These are phyloP conservation scores for Dasysyrphus albostriatus DNA, from an alignment of 2,888 invertebrate genomes.

Conservation along the genomic window DNA sequence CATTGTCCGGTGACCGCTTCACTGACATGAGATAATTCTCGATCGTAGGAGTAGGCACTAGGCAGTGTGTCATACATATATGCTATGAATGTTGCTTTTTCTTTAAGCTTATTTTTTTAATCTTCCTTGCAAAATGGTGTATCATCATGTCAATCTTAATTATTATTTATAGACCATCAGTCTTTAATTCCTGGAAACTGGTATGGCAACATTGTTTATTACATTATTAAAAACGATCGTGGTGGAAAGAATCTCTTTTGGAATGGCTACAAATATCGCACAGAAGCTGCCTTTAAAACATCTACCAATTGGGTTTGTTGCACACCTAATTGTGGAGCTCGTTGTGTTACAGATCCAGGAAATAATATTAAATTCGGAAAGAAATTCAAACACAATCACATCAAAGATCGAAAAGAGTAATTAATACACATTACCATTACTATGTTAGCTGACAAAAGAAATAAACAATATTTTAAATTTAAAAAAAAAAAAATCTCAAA, in stretches of 20 bases:
- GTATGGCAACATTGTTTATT: slow-evolving; percentile 74
- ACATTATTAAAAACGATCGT: slow-evolving; percentile 74
- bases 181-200: slow-evolving; percentile 76
- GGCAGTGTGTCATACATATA: neutral
- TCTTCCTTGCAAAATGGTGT: neutral
- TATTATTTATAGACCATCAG: slow-evolving; percentile 47
- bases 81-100: neutral
- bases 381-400: slow-evolving; percentile 77
- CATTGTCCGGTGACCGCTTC: too few relatives aligned
- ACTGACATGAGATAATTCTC: too few relatives aligned
- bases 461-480: neutral
- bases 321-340: slow-evolving; percentile 75
- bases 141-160: neutral
- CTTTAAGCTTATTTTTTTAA: neutral
- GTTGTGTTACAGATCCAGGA: slow-evolving; percentile 77
- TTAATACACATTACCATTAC: neutral
- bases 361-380: slow-evolving; percentile 77
- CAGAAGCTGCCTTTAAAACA: slow-evolving; percentile 77
- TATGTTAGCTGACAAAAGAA: slow-evolving; percentile 19
- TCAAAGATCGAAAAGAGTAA: slow-evolving; percentile 7
- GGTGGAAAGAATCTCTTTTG: slow-evolving; percentile 76
- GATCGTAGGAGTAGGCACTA: too few relatives aligned
- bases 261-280: slow-evolving; percentile 77
- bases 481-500: too few relatives aligned
- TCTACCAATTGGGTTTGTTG: slow-evolving; percentile 78